Evolutionary conservation across 2,797 vertebrate genomes (phyloP), one percentile per base, ranked within the genome.

Genomic region (Darevskia mixta): DNA sequence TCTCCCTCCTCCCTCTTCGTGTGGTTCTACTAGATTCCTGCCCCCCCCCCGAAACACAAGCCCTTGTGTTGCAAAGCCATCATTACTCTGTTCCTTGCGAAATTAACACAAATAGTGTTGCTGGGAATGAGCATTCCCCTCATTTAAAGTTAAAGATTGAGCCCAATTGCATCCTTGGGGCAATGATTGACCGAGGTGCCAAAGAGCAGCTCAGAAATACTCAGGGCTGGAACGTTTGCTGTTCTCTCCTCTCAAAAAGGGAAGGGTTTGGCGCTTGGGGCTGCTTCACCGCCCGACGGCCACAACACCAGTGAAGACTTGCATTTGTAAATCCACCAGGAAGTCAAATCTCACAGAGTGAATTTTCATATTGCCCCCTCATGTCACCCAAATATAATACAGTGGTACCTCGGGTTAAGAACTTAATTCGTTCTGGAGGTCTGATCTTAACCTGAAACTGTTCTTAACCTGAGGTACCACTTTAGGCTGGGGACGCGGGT

Each of bases 81-180:
- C 95, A 95, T 96, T 97, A 95, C 87, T 92, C 84, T 25, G 0
- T 89, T 90, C 90, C 94, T 95, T 94, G 79, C 94, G 94, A 92
- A 88, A 95, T 95, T 95, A 95, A 97, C 97, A 97, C 95, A 93
- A 95, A 96, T 81, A 90, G 95, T 95, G 95, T 94, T 94, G 94
- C 94, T 58, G 45, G 93, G 96, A 96, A 96, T 96, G 95, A 90
- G 92, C 95, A 96, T 93, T 88, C 93, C 92, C 18, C 0, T 94
- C 89, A 88, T 93, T 95, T 87, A 82, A 85, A 94, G 97, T 97
- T 97, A 97, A 97, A 95, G 89, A 97, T 97, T 97, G 93, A 85
- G 94, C 91, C 1, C 89, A 90, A 92, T 92, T 86, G 91, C 84
- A 88, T 92, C 86, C 88, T 49, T 92, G 90, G 89, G 90, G 84